Conservation (phyloP, 2,113 vertebrate genomes). For the Rhinopomastus cyanomelas region DNA sequence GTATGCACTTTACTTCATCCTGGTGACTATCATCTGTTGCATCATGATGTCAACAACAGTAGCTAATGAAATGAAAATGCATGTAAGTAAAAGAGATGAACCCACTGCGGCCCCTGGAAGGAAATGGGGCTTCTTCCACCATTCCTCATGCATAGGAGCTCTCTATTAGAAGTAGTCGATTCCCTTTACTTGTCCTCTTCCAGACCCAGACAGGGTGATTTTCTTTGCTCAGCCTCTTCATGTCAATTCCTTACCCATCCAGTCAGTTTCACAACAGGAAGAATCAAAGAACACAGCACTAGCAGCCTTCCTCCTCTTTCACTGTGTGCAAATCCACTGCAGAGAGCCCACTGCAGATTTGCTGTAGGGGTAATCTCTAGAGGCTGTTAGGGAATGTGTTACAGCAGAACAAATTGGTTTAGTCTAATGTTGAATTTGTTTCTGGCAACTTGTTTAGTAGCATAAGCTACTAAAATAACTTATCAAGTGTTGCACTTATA, state of each 20-base stretch:
- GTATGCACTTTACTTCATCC: slow-evolving; percentile 93
- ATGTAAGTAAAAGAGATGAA: slow-evolving; percentile 77
- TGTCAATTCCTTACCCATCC: background rate
- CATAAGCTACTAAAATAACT: background rate
- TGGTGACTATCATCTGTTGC: slow-evolving; percentile 87
- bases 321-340: background rate
- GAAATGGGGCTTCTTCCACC: background rate
- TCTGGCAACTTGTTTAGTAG: background rate
- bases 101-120: background rate
- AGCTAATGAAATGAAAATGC: slow-evolving; percentile 72
- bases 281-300: background rate
- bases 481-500: background rate
- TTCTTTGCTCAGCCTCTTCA: background rate
- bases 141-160: fast-evolving
- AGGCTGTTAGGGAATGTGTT: background rate
- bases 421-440: background rate
- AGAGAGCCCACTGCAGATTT: background rate
- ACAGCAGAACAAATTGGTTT: background rate
- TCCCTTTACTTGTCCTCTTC: background rate
- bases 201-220: background rate
- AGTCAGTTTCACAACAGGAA: background rate
- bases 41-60: slow-evolving; percentile 95
- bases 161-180: fast-evolving
- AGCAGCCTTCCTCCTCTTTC: background rate
- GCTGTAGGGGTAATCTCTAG: background rate